These are phyloP conservation scores for Murina feae DNA, from an alignment of 2,113 vertebrate species.

Conservation along the genomic window DNA sequence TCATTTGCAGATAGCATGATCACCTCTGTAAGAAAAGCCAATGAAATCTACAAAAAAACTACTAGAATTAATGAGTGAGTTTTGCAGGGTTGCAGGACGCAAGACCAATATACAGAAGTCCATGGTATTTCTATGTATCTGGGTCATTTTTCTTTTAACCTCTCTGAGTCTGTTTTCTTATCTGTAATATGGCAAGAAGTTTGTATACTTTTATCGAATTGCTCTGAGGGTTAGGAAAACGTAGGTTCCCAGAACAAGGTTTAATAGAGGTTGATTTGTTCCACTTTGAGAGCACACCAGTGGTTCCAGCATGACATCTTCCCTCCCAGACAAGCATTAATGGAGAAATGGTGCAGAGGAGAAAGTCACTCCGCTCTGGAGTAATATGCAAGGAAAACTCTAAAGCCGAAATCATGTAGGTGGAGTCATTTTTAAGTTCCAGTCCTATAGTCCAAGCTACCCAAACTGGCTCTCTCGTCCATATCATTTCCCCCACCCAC, in stretches of 20 bases:
- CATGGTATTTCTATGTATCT: not conserved
- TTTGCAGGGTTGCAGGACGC: not conserved
- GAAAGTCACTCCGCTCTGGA: not conserved
- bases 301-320: too few species aligned
- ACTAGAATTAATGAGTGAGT: not conserved
- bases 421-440: not conserved
- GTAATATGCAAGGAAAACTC: not conserved
- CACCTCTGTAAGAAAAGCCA: not conserved
- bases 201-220: not conserved
- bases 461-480: not conserved
- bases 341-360: not conserved
- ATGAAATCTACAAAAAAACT: not conserved
- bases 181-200: not conserved
- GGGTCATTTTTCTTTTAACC: not conserved
- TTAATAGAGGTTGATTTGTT: not conserved
- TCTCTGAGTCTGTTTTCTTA: not conserved
- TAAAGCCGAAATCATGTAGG: not conserved
- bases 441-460: not conserved
- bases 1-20: not conserved
- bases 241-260: not conserved
- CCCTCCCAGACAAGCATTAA: not conserved
- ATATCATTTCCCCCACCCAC: fast-evolving
- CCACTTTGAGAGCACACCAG: not conserved
- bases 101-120: not conserved
- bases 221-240: not conserved